Base-by-base conservation (phyloP, 2,797 vertebrate species). In the Limosa lapponica region DNA sequence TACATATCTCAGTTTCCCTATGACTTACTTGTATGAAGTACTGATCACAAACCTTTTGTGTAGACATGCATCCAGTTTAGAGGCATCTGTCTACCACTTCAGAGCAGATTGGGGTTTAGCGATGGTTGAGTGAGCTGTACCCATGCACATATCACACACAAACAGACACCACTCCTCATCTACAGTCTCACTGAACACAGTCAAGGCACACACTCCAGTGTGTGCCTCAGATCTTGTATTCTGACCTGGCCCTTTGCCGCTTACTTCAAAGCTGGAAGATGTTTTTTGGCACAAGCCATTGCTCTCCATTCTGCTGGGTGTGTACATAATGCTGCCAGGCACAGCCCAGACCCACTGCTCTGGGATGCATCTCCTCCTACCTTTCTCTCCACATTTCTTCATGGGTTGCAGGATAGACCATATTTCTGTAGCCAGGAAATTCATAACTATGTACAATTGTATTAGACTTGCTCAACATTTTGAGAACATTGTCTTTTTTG, bases 401-500 rank as follows among this genome's bases (percentile, higher is more conserved):
- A 23, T 23, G 37, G 10, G 19, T 2, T 71, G 43, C 28, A 57
- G 23, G 39, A 67, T 16, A 77, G 46, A 41, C 8, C 19, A 10
- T 15, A 39, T 44, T 70, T 80, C 72, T 71, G 43, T 30, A 89
- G 19, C 30, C 52, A 66, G 41, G 37, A 32, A 89, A 48, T 62
- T 36, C 15, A 14, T 54, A 25, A 39, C 36, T 73, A 14, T 16
- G 14, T 36, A 52, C 5, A 51, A 49, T 67, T 82, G 9, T 43
- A 34, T 8, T 81, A 43, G 43, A 89, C n/a, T 90, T 52, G 30
- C 6, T 65, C 46, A 81, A 3, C 0, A 1, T 90, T 91, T 82
- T 72, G 65, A 83, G 70, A 81, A 90, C 27, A 41, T 48, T 44
- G 58, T 74, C 75, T 92, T 83, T 72, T 83, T 93, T 81, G 79